A percentile compares a stretch with the other conserved stretches of the same genome.
phyloP scores from a whole-genome alignment of 1,140 invertebrate species.

The Leptonema lineaticorne region DNA sequence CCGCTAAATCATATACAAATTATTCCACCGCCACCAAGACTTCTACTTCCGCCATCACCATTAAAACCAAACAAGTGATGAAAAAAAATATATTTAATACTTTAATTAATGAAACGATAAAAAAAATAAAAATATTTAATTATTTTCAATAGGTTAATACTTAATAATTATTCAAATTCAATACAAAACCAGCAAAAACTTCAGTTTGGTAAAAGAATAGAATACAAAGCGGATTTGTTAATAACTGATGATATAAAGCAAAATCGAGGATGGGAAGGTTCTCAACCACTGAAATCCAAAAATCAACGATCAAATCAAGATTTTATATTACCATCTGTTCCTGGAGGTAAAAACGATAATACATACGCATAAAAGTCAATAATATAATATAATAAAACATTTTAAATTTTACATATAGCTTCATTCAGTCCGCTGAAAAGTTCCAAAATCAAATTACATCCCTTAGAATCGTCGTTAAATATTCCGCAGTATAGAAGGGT shows the following conservation, averaged over 20 bases:
- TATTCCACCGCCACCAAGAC: neutral
- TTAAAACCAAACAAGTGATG: neutral
- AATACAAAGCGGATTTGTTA: conserved; percentile 17
- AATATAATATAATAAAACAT: conserved; percentile 9
- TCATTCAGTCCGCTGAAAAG: conserved; percentile 32
- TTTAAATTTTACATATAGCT: conserved; percentile 24
- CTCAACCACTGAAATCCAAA: conserved; percentile 24
- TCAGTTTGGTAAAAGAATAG: conserved; percentile 16
- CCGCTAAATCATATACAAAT: conserved; percentile 3
- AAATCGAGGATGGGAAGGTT: conserved; percentile 22
- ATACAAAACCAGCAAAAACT: neutral
- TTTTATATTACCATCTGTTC: conserved; percentile 54
- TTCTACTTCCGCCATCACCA: conserved; percentile 14
- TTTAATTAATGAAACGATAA: neutral
- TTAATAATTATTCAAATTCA: conserved; percentile 7
- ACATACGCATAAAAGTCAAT: neutral
- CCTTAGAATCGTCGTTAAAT: conserved; percentile 32
- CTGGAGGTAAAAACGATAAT: conserved; percentile 49
- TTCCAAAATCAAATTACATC: conserved; percentile 34
- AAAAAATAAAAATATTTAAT: neutral
- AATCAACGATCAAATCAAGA: conserved; percentile 44
- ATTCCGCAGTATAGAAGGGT: conserved; percentile 31
- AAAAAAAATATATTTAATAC: neutral
- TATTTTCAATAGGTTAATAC: neutral
- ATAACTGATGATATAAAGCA: conserved; percentile 15